These are phyloP conservation scores for Oxystoma pomonae DNA, from an alignment of 2,888 invertebrate genomes.

Conservation along the genomic window DNA sequence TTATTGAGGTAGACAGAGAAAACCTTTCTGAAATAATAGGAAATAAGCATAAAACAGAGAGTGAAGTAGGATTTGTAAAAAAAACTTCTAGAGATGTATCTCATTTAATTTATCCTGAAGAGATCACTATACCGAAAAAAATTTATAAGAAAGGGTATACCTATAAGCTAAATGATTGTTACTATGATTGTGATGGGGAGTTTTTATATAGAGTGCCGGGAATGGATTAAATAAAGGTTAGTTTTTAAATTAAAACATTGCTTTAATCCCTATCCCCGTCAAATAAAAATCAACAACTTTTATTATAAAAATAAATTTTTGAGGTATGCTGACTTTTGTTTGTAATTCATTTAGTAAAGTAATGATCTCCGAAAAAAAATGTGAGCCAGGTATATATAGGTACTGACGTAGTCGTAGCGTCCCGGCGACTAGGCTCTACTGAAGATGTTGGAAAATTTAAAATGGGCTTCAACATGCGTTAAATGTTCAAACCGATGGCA, in stretches of 20 bases:
- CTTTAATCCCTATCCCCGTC: no score
- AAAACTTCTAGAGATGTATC: constrained; percentile 30
- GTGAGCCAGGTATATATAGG: no score
- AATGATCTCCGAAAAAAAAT: no score
- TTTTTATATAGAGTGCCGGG: constrained; percentile 78
- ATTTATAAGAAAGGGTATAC: constrained; percentile 60
- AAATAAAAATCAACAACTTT: no score
- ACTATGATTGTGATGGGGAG: constrained; percentile 74
- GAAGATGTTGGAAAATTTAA: no score
- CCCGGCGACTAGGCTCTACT: no score
- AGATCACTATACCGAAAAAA: constrained; percentile 66
- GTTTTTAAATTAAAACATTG: not conserved
- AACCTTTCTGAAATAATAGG: constrained; percentile 18
- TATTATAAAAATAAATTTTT: no score
- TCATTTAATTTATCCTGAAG: constrained; percentile 52
- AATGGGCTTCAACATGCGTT: no score
- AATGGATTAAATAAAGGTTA: constrained; percentile 46
- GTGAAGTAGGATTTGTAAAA: constrained; percentile 21
- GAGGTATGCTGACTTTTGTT: no score
- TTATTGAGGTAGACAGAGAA: constrained; percentile 17
- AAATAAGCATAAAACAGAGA: constrained; percentile 25
- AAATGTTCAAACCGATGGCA: no score
- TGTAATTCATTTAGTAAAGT: no score
- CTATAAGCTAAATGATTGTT: constrained; percentile 74
- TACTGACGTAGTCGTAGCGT: no score